A percentile compares a stretch with the other conserved stretches of the same genome.
Evolutionary conservation across 2,888 invertebrate genomes (phyloP).

Genomic region (Myopa tessellatipennis): DNA sequence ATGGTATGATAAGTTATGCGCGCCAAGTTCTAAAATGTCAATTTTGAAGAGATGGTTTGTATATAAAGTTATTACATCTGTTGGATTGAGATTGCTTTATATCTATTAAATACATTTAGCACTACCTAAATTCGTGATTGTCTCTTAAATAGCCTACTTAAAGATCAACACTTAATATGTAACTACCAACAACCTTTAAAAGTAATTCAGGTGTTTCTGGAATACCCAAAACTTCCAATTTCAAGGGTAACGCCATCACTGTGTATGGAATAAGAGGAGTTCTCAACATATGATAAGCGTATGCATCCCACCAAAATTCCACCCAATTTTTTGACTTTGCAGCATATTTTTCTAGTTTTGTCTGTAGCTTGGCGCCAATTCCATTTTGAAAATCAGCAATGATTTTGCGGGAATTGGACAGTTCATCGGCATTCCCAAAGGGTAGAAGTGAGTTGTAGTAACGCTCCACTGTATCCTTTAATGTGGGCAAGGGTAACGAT

Average conservation of each 20-base stretch:
- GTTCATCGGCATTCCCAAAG: slow-evolving; percentile 68
- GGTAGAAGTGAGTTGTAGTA: slow-evolving; percentile 71
- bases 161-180: too few relatives aligned
- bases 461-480: slow-evolving; percentile 70
- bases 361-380: slow-evolving; percentile 69
- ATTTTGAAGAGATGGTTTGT: neutral
- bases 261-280: slow-evolving; percentile 70
- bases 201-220: slow-evolving; percentile 54
- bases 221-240: slow-evolving; percentile 58
- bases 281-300: slow-evolving; percentile 70
- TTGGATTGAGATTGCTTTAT: neutral
- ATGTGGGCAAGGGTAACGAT: slow-evolving; percentile 70
- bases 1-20: slow-evolving; percentile 60
- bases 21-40: slow-evolving; percentile 54
- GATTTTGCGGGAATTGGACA: slow-evolving; percentile 65
- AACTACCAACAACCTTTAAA: slow-evolving; percentile 45
- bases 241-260: slow-evolving; percentile 69
- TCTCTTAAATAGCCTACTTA: neutral
- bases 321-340: slow-evolving; percentile 71
- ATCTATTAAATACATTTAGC: too few relatives aligned
- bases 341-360: slow-evolving; percentile 67
- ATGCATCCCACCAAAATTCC: slow-evolving; percentile 72
- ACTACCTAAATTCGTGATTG: too few relatives aligned
- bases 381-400: slow-evolving; percentile 70
- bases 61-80: neutral